Conservation (phyloP, 2,888 invertebrate species). For the Emesis furor region DNA sequence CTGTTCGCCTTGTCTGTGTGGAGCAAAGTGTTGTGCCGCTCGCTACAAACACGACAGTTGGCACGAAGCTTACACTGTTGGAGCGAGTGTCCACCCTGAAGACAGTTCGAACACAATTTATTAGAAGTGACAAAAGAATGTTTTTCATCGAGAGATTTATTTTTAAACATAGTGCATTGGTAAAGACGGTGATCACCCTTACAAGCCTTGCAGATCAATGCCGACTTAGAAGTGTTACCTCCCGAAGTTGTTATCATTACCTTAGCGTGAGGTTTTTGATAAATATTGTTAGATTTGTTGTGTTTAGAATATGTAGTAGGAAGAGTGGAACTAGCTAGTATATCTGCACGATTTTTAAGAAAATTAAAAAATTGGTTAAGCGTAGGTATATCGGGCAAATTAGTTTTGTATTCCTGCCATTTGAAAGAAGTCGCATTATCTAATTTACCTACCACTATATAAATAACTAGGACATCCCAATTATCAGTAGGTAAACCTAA, state of each 20-base stretch:
- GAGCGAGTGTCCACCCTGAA: constrained; percentile 53
- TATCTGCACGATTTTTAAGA: constrained; percentile 63
- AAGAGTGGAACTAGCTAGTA: constrained; percentile 63
- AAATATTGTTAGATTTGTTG: background rate
- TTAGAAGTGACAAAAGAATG: constrained; percentile 34
- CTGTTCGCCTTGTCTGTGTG: background rate
- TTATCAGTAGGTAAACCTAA: background rate
- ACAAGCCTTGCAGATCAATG: constrained; percentile 48
- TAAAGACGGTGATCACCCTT: constrained; percentile 47
- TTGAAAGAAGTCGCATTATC: background rate
- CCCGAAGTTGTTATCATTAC: constrained; percentile 19
- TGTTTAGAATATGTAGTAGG: constrained; percentile 17
- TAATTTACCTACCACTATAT: constrained; percentile 4
- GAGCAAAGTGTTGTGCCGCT: constrained; percentile 41
- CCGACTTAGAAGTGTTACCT: background rate
- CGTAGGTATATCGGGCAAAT: constrained; percentile 21
- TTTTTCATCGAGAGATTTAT: constrained; percentile 36
- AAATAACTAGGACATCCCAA: constrained; percentile 1
- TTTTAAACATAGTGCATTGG: constrained; percentile 43
- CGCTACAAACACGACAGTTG: constrained; percentile 46
- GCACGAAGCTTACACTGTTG: constrained; percentile 45
- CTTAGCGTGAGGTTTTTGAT: background rate
- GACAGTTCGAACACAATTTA: constrained; percentile 58
- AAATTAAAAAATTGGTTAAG: constrained; percentile 62
- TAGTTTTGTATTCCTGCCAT: constrained; percentile 47